Percentiles rank a stretch among this genome's conserved stretches.
Evolutionary conservation across 2,888 invertebrate genomes (phyloP).

Genomic region (Caenorhabditis zanzibari): DNA sequence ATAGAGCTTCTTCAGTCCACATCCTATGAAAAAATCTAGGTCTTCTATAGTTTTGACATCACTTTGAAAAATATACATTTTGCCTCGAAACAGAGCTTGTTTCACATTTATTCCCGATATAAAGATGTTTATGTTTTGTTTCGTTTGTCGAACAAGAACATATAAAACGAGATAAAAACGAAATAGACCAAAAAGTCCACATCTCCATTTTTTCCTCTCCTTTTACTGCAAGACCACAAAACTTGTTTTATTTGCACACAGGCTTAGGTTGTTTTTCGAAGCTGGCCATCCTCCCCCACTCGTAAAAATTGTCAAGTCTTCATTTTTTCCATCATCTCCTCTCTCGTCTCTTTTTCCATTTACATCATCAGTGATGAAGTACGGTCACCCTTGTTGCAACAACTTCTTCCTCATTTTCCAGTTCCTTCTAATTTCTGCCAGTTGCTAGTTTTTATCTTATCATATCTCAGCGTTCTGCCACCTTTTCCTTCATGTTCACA

Average conservation of each 20-base stretch:
- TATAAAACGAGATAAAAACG: slow-evolving; percentile 6
- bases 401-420: slow-evolving; percentile 17
- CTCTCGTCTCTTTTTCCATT: background rate
- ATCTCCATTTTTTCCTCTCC: slow-evolving; percentile 20
- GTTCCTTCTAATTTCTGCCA: background rate
- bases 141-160: slow-evolving; percentile 1
- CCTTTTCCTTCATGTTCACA: slow-evolving; percentile 40
- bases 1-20: slow-evolving; percentile 14
- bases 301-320: slow-evolving; percentile 15
- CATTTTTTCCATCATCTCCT: slow-evolving; percentile 1
- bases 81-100: too few relatives aligned
- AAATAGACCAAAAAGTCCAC: slow-evolving; percentile 18
- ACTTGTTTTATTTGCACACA: slow-evolving; percentile 51
- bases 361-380: slow-evolving; percentile 24
- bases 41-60: background rate
- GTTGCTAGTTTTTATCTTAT: background rate
- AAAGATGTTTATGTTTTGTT: too few relatives aligned
- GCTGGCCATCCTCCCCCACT: slow-evolving; percentile 11
- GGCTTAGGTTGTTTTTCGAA: slow-evolving; percentile 60
- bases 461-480: slow-evolving; percentile 23
- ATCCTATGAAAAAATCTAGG: background rate
- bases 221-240: slow-evolving; percentile 10
- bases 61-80: background rate
- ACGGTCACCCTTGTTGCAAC: slow-evolving; percentile 11
- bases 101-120: too few relatives aligned